phyloP scores from a whole-genome alignment of 2,888 invertebrate genomes.

The Eupithecia dodoneata region DNA sequence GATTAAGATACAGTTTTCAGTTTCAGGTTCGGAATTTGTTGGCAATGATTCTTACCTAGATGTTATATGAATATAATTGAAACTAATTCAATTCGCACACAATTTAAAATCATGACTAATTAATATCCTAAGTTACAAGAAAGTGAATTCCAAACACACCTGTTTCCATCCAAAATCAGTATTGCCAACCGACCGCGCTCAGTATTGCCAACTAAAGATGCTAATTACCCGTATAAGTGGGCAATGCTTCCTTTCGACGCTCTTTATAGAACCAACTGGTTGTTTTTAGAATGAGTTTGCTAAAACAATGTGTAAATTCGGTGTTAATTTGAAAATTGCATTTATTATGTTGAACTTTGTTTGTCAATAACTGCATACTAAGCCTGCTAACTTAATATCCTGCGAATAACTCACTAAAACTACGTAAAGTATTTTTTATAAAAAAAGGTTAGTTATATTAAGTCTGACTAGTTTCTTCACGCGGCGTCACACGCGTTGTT shows the following conservation, averaged over 20 bases:
- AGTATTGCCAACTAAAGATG: slow-evolving; percentile 71
- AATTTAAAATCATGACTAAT: slow-evolving; percentile 54
- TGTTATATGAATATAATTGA: not conserved
- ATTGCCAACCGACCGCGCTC: slow-evolving; percentile 53
- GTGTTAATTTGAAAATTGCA: slow-evolving; percentile 39
- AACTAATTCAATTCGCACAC: slow-evolving; percentile 20
- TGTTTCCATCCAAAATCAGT: slow-evolving; percentile 51
- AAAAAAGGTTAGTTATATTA: too few species aligned
- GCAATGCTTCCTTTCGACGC: slow-evolving; percentile 65
- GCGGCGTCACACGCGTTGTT: too few species aligned
- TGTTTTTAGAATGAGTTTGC: slow-evolving; percentile 59
- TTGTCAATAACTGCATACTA: slow-evolving; percentile 18
- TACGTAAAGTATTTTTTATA: not conserved
- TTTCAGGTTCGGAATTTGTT: too few species aligned
- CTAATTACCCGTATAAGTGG: slow-evolving; percentile 68
- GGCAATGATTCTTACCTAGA: too few species aligned
- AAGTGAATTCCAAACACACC: slow-evolving; percentile 56
- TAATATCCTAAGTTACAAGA: slow-evolving; percentile 60
- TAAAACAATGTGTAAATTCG: slow-evolving; percentile 59
- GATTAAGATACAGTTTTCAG: too few species aligned
- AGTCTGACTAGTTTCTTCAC: too few species aligned
- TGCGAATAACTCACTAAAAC: not conserved
- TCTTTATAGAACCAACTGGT: slow-evolving; percentile 52
- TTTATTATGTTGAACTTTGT: slow-evolving; percentile 35
- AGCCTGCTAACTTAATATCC: not conserved